Conservation (phyloP, 2,113 vertebrate species). For the Corynorhinus townsendii region DNA sequence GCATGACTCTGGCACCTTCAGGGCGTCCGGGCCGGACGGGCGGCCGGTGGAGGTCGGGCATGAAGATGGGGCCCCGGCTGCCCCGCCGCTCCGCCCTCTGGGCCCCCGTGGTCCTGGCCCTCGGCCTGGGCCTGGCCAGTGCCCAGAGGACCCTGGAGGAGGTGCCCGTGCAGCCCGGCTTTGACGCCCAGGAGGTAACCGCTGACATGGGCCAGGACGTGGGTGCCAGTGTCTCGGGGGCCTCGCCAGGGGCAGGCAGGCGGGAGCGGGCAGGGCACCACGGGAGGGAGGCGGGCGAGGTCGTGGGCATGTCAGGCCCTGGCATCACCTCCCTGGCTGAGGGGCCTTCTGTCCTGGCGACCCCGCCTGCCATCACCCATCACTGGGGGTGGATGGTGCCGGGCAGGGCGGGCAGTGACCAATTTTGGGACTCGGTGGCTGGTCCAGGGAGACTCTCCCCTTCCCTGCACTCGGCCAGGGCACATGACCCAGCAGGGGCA, state of each 20-base stretch:
- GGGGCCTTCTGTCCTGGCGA: not conserved
- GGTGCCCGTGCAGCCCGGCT: not conserved
- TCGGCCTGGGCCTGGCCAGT: not conserved
- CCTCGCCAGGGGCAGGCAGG: rapidly evolving
- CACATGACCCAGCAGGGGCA: rapidly evolving
- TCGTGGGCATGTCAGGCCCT: not conserved
- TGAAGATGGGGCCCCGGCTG: rapidly evolving
- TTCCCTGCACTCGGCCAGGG: not conserved
- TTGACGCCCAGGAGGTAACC: not conserved
- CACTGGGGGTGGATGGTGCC: not conserved
- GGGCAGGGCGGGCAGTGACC: not conserved
- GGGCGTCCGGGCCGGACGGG: rapidly evolving
- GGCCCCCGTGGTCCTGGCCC: not conserved
- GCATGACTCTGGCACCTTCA: rapidly evolving
- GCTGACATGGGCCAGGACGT: rapidly evolving
- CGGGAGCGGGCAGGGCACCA: rapidly evolving
- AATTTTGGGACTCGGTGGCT: not conserved
- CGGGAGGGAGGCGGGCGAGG: not conserved
- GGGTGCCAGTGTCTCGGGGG: rapidly evolving
- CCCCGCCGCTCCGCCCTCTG: not conserved
- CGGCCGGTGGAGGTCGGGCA: rapidly evolving
- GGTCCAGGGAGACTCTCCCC: rapidly evolving
- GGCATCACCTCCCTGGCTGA: no score
- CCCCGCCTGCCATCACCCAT: not conserved
- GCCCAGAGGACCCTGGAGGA: not conserved